Conservation (phyloP, 2,113 vertebrate species). For the Ceuthmochares aereus region DNA sequence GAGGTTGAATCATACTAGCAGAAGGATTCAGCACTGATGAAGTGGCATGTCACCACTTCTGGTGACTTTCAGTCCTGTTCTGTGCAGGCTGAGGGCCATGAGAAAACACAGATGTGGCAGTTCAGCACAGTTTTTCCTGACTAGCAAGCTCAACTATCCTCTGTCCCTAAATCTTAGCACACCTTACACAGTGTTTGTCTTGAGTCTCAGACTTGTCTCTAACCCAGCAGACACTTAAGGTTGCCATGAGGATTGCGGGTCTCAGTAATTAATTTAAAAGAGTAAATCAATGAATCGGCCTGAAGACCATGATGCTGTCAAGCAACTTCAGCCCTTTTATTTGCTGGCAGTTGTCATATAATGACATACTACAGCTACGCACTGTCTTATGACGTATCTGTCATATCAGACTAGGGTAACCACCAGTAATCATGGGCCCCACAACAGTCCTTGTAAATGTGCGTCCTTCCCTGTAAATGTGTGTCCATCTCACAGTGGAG, state of each 20-base stretch:
- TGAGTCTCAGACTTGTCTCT: background rate
- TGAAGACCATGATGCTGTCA: background rate
- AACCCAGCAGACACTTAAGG: accelerated
- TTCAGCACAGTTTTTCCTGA: background rate
- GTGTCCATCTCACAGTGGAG: accelerated
- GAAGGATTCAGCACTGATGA: background rate
- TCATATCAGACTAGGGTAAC: background rate
- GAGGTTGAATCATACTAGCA: background rate
- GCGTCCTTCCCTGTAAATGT: accelerated
- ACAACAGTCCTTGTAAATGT: background rate
- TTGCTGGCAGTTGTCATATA: background rate
- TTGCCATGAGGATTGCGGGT: background rate
- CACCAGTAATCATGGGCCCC: background rate
- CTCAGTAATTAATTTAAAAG: background rate
- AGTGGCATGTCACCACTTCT: background rate
- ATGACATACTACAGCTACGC: background rate
- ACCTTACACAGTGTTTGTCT: background rate
- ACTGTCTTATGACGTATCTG: background rate
- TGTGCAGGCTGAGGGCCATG: background rate
- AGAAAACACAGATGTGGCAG: background rate
- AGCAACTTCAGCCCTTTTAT: background rate
- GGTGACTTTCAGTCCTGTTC: background rate
- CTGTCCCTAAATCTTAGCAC: background rate
- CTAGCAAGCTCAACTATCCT: background rate
- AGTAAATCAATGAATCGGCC: background rate